These are phyloP conservation scores for Drosophila pseudoobscura DNA, from an alignment of 1,140 invertebrate genomes.

Conservation along the genomic window DNA sequence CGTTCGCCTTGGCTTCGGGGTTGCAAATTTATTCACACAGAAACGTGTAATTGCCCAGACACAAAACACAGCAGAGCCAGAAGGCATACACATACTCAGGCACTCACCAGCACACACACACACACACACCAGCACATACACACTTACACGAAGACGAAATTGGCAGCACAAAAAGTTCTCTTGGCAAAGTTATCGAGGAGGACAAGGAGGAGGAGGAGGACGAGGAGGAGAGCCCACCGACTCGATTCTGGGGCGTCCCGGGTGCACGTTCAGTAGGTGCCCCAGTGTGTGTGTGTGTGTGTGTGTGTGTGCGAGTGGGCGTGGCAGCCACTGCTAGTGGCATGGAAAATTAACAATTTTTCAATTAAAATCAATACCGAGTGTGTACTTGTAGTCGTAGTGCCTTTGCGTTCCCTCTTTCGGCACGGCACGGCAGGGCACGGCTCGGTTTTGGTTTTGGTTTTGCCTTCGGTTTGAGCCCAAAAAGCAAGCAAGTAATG, in stretches of 20 bases:
- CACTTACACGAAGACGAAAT: constrained; percentile 44
- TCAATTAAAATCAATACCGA: constrained; percentile 81
- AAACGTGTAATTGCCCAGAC: constrained; percentile 78
- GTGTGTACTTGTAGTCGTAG: constrained; percentile 56
- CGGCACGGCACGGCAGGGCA: no score
- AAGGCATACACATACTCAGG: constrained; percentile 6
- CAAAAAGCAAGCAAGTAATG: constrained; percentile 19
- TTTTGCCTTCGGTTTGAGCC: constrained; percentile 6
- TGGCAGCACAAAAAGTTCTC: constrained; percentile 75
- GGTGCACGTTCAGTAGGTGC: no score
- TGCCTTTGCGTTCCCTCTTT: constrained; percentile 15
- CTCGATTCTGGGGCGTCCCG: no score
- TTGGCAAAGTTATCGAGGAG: constrained; percentile 43
- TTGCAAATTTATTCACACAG: constrained; percentile 78
- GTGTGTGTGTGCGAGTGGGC: constrained; percentile 48
- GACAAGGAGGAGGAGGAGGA: neutral
- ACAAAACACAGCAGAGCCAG: constrained; percentile 52
- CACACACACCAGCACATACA: neutral
- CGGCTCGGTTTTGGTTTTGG: neutral
- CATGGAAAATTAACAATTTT: constrained; percentile 82
- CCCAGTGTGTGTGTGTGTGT: constrained; percentile 13
- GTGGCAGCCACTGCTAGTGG: constrained; percentile 61
- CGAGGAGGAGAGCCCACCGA: neutral
- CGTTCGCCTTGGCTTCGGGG: constrained; percentile 31
- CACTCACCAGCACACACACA: constrained; percentile 4